Evolutionary conservation across 2,113 vertebrate genomes (phyloP).

Genomic region (Microtus richardsoni): DNA sequence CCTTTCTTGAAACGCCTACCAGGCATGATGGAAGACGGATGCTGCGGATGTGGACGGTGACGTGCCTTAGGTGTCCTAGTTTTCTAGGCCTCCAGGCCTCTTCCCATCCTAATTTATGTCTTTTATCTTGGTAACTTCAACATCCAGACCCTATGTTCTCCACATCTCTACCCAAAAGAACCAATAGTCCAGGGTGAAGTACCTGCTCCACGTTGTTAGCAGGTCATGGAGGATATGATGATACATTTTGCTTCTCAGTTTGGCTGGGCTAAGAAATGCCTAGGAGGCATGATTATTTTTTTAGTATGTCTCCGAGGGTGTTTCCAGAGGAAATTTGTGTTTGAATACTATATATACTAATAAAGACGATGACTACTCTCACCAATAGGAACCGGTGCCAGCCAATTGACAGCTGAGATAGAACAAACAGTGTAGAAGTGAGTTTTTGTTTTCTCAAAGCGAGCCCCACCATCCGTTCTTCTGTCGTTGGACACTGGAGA

Average conservation of each 20-base stretch:
- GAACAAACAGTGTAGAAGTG: neutral
- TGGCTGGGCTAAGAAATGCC: neutral
- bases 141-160: neutral
- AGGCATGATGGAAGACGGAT: neutral
- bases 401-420: neutral
- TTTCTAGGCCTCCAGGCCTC: neutral
- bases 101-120: neutral
- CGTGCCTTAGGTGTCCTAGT: neutral
- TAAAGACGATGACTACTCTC: neutral
- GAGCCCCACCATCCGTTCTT: neutral
- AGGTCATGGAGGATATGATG: neutral
- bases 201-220: neutral
- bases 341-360: neutral
- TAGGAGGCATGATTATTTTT: neutral
- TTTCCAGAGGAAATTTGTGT: conserved; percentile 7
- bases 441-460: neutral
- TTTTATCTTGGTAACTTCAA: neutral
- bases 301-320: neutral
- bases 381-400: neutral
- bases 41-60: neutral
- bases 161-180: neutral
- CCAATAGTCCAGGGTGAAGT: neutral
- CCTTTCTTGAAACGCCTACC: neutral
- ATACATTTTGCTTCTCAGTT: neutral
- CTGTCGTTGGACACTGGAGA: neutral